Evolutionary conservation across 2,113 vertebrate species (phyloP).

Genomic region (Zosterops hypoxanthus): DNA sequence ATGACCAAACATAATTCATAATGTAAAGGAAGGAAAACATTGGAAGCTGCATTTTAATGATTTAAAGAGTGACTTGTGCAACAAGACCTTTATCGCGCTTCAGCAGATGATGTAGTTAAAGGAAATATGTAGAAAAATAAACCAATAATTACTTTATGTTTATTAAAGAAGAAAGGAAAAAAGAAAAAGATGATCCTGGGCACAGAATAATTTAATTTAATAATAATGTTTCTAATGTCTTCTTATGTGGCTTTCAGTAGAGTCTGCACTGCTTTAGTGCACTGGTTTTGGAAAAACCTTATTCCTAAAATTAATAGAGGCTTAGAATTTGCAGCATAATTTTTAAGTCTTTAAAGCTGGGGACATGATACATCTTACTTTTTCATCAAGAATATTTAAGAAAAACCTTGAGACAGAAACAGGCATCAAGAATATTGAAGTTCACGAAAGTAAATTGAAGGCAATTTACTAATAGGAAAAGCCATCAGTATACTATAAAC

Average conservation of each 20-base stretch:
- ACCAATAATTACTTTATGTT: not conserved
- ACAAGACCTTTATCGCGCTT: not conserved
- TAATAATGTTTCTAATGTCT: not conserved
- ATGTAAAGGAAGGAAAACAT: not conserved
- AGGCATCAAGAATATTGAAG: not conserved
- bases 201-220: not conserved
- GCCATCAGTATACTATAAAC: not conserved
- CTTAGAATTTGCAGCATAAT: not conserved
- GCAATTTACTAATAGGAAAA: not conserved
- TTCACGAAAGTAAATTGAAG: not conserved
- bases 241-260: not conserved
- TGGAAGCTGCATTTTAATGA: not conserved
- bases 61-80: not conserved
- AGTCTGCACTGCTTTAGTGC: accelerated
- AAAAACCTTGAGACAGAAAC: not conserved
- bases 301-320: not conserved
- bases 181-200: accelerated
- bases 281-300: not conserved
- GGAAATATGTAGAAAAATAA: not conserved
- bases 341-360: not conserved
- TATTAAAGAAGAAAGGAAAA: not conserved
- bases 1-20: not conserved
- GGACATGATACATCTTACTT: not conserved
- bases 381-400: not conserved
- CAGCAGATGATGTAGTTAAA: not conserved